Conservation (phyloP, 1,140 invertebrate species). For the Probaryconus sp. region DNA sequence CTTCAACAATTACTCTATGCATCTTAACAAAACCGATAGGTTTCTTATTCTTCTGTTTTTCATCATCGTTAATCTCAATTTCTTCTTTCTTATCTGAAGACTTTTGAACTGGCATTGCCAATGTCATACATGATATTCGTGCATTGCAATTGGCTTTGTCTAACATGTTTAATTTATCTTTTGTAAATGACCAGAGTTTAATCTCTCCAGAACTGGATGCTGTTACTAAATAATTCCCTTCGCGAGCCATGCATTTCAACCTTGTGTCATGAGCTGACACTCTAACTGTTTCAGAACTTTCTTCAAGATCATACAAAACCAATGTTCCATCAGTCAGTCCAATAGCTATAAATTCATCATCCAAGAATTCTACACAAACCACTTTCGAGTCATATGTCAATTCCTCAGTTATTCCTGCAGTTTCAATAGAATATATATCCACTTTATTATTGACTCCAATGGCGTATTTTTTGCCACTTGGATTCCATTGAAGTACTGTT, state of each 20-base stretch:
- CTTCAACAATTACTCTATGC: conserved; percentile 64
- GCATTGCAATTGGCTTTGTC: conserved; percentile 67
- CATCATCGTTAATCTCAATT: conserved; percentile 7
- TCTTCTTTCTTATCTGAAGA: conserved; percentile 35
- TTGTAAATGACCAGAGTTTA: conserved; percentile 84
- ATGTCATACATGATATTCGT: conserved; percentile 73
- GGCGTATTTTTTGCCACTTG: conserved; percentile 85
- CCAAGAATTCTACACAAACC: conserved; percentile 81
- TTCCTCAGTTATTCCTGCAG: conserved; percentile 82
- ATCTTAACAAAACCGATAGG: conserved; percentile 1
- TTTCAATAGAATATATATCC: conserved; percentile 87
- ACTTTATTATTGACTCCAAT: conserved; percentile 84
- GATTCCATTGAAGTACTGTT: conserved; percentile 82
- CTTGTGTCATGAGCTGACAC: conserved; percentile 82
- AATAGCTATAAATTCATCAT: conserved; percentile 81
- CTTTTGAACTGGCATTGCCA: conserved; percentile 53
- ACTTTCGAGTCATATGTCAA: conserved; percentile 82
- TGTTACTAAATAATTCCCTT: conserved; percentile 79
- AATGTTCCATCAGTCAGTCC: conserved; percentile 86
- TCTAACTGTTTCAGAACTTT: conserved; percentile 73
- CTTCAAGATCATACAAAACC: conserved; percentile 80
- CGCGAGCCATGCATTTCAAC: conserved; percentile 82
- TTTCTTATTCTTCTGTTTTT: conserved; percentile 42
- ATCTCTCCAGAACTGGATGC: conserved; percentile 87
- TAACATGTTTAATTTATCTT: conserved; percentile 74